These are phyloP conservation scores for Camponotus floridanus DNA, from an alignment of 1,140 invertebrate species.

Conservation along the genomic window DNA sequence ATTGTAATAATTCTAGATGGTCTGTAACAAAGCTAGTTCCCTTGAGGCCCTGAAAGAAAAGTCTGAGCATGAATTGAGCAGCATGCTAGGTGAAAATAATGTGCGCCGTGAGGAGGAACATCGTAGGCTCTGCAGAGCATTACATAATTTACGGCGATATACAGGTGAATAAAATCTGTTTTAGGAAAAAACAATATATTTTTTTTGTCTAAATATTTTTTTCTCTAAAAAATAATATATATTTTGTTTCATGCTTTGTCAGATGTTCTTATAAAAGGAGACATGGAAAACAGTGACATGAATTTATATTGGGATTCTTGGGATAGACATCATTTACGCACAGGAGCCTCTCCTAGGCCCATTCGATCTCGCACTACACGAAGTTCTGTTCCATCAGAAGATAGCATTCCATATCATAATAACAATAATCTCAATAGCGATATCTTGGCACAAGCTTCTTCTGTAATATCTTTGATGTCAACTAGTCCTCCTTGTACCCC, in stretches of 20 bases:
- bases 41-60: constrained; percentile 94
- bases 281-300: constrained; percentile 88
- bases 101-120: constrained; percentile 92
- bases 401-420: constrained; percentile 86
- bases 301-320: constrained; percentile 97
- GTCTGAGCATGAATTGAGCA: constrained; percentile 93
- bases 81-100: constrained; percentile 89
- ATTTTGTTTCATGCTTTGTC: constrained; percentile 67
- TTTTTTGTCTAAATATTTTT: constrained; percentile 26
- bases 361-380: constrained; percentile 85
- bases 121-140: constrained; percentile 91
- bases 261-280: constrained; percentile 89
- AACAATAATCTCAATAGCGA: constrained; percentile 81
- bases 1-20: constrained; percentile 80
- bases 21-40: constrained; percentile 88
- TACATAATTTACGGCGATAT: constrained; percentile 94
- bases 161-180: constrained; percentile 88
- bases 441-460: constrained; percentile 81
- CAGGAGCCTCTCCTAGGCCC: constrained; percentile 88
- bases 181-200: not conserved
- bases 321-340: constrained; percentile 89
- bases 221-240: not conserved
- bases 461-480: constrained; percentile 82
- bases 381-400: constrained; percentile 88
- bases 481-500: constrained; percentile 89